Evolutionary conservation across 2,113 vertebrate genomes (phyloP).

Genomic region (Phaethornis superciliosus): DNA sequence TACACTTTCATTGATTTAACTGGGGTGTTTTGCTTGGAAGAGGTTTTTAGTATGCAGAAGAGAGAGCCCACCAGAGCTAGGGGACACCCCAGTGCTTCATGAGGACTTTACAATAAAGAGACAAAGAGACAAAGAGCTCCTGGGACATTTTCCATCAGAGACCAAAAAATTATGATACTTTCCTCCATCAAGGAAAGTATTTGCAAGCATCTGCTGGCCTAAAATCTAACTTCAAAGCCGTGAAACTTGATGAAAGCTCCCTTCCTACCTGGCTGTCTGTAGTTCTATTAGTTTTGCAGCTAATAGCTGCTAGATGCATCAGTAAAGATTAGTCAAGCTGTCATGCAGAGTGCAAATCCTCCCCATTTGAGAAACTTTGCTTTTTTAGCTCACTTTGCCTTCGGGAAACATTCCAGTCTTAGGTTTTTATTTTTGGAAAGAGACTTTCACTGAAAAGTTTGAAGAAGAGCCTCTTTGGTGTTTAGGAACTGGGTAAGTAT

Average conservation of each 20-base stretch:
- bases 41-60: background rate
- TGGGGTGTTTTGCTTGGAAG: background rate
- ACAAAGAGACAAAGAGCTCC: background rate
- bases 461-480: background rate
- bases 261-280: background rate
- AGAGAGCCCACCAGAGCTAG: background rate
- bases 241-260: background rate
- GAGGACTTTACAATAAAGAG: background rate
- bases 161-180: background rate
- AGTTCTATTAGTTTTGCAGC: background rate
- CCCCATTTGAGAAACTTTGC: background rate
- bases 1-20: background rate
- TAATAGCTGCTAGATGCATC: background rate
- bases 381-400: background rate
- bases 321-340: background rate
- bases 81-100: background rate
- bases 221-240: background rate
- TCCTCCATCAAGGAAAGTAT: background rate
- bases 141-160: background rate
- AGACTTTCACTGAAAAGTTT: background rate
- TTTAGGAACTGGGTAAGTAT: background rate
- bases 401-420: background rate
- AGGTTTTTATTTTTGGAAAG: background rate
- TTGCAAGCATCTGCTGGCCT: background rate
- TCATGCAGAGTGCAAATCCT: background rate